Evolutionary conservation across 2,797 vertebrate species (phyloP), one percentile per base, ranked within the genome.

Genomic region (Forpus xanthops): DNA sequence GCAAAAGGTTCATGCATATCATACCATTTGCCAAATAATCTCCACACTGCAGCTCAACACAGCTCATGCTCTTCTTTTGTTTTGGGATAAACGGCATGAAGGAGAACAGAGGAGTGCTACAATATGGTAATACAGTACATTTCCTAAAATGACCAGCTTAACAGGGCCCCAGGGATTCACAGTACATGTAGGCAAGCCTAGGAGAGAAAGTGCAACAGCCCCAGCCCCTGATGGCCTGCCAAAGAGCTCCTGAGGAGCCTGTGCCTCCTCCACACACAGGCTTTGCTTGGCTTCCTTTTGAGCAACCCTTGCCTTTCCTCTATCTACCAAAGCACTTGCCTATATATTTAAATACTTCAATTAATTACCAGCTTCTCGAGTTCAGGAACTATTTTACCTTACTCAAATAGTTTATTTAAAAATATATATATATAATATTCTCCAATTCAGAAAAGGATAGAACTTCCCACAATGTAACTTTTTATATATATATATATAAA

Each of bases 391-490:
- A 97, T 96, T 97, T 98, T 96, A 97, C 97, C 97, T 98, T 98
- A 98, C 94, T 96, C 96, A 98, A 98, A 98, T 97, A 98, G 97
- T 98, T 98, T 98, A 98, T 98, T 98, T 98, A 97, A 98, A 98
- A 98, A 98, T 98, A 98, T 97, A 97, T 97, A 98, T 98, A 98
- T 97, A 49, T 49, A 97, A 97, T 97, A 97, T 97, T 98, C 96
- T 98, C 97, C 97, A 98, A 98, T 97, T 97, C 97, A 97, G 97
- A 97, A 98, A 97, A 98, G 96, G 97, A 97, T 97, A 98, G 97
- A 97, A 96, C 97, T 97, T 98, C 96, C 97, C 96, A 97, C 96
- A 98, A 95, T 92, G 97, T 97, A 97, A 98, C 97, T 97, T 97
- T 97, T 97, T 93, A 20, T 47, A 13, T 55, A 14, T 53, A 44